Evolutionary conservation across 2,113 vertebrate genomes (phyloP).

Genomic region (Erinaceus europaeus): DNA sequence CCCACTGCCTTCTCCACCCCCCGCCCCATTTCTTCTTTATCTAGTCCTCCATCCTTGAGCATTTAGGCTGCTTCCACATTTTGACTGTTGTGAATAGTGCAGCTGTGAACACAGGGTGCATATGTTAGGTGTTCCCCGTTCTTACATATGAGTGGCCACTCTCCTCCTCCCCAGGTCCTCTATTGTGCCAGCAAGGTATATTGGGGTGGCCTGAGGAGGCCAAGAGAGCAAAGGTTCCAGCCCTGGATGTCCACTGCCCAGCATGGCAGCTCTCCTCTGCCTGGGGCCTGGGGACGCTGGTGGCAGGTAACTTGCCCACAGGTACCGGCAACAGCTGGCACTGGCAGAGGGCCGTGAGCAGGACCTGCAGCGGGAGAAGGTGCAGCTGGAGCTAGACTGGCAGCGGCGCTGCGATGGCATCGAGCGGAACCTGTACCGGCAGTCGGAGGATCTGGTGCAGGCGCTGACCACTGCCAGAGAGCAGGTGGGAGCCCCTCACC

Average conservation of each 20-base stretch:
- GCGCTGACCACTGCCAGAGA: constrained; percentile 80
- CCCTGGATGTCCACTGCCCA: too few species aligned
- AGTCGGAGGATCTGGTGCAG: constrained; percentile 84
- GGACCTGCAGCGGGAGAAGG: constrained; percentile 80
- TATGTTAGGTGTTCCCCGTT: too few species aligned
- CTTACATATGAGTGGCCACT: too few species aligned
- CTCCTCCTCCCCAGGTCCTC: too few species aligned
- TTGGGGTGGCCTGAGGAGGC: not conserved
- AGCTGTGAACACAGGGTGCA: too few species aligned
- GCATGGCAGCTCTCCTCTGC: not conserved
- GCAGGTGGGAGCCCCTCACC: constrained; percentile 79
- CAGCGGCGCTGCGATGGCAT: constrained; percentile 81
- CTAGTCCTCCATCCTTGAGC: too few species aligned
- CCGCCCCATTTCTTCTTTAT: too few species aligned
- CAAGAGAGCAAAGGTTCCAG: too few species aligned
- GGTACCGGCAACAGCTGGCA: constrained; percentile 86
- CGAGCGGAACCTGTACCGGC: constrained; percentile 78
- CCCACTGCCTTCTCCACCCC: too few species aligned
- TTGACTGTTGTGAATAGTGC: too few species aligned
- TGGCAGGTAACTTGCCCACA: constrained; percentile 42
- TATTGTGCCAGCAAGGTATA: too few species aligned
- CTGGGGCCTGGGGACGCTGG: not conserved
- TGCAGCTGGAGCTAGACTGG: constrained; percentile 86
- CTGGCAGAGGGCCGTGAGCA: constrained; percentile 79
- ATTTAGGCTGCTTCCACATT: too few species aligned